Conservation (phyloP, 2,797 vertebrate genomes). For the Gymnoscopelus microlampas region DNA sequence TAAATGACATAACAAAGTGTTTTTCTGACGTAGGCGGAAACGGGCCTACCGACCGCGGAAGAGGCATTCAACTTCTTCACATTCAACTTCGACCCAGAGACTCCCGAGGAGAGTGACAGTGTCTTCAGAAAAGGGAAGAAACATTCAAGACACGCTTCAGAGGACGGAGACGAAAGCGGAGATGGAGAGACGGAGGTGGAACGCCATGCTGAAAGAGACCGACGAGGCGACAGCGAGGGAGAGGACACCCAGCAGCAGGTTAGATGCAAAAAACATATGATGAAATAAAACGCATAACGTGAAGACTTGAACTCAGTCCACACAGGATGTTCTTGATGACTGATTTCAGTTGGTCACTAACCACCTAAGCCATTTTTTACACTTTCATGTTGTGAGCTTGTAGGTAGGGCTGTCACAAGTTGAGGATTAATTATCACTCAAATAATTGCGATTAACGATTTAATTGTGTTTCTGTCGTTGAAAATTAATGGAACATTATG, state of each 20-base stretch:
- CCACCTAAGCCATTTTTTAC: no score
- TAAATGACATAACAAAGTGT: neutral
- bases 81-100: conserved; percentile 88
- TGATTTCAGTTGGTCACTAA: no score
- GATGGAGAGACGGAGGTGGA: conserved; percentile 61
- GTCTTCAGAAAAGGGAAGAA: conserved; percentile 49
- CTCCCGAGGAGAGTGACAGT: conserved; percentile 62
- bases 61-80: conserved; percentile 95
- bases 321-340: neutral
- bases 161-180: conserved; percentile 59
- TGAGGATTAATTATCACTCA: no score
- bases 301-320: neutral
- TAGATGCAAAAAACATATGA: neutral
- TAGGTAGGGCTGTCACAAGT: no score
- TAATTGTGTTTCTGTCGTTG: no score
- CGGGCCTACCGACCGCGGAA: conserved; percentile 84
- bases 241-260: conserved; percentile 75
- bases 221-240: conserved; percentile 62
- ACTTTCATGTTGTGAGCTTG: no score
- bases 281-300: neutral
- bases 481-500: no score
- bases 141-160: conserved; percentile 40
- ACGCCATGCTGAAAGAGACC: conserved; percentile 56
- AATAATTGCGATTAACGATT: no score
- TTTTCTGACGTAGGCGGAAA: conserved; percentile 68